Percentiles rank a stretch among this genome's conserved stretches.
Conservation (phyloP, 2,888 invertebrate species). For the Vesta saturnalis region DNA sequence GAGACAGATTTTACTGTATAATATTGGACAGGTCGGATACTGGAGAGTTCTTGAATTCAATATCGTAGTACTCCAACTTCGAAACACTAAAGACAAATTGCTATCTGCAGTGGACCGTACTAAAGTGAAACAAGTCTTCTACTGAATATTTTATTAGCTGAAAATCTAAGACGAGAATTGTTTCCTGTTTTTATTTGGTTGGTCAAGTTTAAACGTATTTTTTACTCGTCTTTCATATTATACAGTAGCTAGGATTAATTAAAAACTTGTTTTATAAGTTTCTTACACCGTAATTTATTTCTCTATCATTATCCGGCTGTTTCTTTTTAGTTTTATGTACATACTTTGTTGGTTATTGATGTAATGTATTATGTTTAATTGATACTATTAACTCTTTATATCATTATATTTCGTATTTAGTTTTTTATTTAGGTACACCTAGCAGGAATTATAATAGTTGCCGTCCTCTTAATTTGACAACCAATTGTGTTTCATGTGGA, state of each 20-base stretch:
- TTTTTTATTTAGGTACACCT: too few species aligned
- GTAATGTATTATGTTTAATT: too few species aligned
- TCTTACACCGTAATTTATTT: not conserved
- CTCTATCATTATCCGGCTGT: not conserved
- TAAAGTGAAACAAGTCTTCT: conserved; percentile 14
- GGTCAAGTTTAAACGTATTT: not conserved
- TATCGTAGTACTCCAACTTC: conserved; percentile 23
- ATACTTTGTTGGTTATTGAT: too few species aligned
- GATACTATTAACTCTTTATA: too few species aligned
- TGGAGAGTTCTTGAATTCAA: conserved; percentile 27
- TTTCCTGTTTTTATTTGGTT: conserved; percentile 8
- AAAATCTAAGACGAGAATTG: conserved; percentile 4
- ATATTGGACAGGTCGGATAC: conserved; percentile 35
- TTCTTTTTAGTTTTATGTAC: not conserved
- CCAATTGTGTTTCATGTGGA: too few species aligned
- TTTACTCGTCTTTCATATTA: not conserved
- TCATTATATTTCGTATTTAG: too few species aligned
- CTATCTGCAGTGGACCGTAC: conserved; percentile 23
- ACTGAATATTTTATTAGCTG: conserved; percentile 20
- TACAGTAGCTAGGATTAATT: not conserved
- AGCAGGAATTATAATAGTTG: too few species aligned
- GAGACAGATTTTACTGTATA: conserved; percentile 30
- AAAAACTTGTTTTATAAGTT: not conserved
- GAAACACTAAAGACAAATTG: conserved; percentile 29
- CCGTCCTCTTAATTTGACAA: too few species aligned